Evolutionary conservation across 2,113 vertebrate species (phyloP).

Genomic region (Pachypanchax playfairii): DNA sequence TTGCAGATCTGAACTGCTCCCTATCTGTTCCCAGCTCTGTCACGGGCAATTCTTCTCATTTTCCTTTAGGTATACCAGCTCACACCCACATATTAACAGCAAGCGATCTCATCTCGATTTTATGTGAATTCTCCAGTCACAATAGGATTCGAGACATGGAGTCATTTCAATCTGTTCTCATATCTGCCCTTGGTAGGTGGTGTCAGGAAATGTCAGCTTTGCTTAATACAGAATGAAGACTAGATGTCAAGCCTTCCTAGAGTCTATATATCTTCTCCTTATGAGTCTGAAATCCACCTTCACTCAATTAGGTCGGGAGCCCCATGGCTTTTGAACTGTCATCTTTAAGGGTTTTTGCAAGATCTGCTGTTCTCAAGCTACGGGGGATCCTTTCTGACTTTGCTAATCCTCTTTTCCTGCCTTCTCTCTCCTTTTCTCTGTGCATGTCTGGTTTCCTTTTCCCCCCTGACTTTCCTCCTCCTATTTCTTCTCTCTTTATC

Average conservation of each 20-base stretch:
- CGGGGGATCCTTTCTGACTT: conserved; percentile 66
- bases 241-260: conserved; percentile 57
- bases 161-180: conserved; percentile 50
- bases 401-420: conserved; percentile 74
- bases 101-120: conserved; percentile 33
- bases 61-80: conserved; percentile 54
- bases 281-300: conserved; percentile 63
- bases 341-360: conserved; percentile 56
- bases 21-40: conserved; percentile 68
- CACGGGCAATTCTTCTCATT: conserved; percentile 57
- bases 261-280: conserved; percentile 50
- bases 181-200: conserved; percentile 21
- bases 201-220: conserved; percentile 50
- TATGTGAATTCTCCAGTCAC: conserved; percentile 51
- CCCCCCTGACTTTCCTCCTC: conserved; percentile 36
- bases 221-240: conserved; percentile 46
- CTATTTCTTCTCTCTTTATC: conserved; percentile 65
- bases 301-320: conserved; percentile 66
- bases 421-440: conserved; percentile 48
- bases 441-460: conserved; percentile 52
- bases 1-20: conserved; percentile 78
- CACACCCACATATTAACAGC: conserved; percentile 28
- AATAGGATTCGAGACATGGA: conserved; percentile 28
- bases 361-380: conserved; percentile 60
- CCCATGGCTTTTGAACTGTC: conserved; percentile 64